A percentile compares a stretch with the other conserved stretches of the same genome.
These are phyloP conservation scores for Corynorhinus townsendii DNA, from an alignment of 2,113 vertebrate genomes.

Conservation along the genomic window DNA sequence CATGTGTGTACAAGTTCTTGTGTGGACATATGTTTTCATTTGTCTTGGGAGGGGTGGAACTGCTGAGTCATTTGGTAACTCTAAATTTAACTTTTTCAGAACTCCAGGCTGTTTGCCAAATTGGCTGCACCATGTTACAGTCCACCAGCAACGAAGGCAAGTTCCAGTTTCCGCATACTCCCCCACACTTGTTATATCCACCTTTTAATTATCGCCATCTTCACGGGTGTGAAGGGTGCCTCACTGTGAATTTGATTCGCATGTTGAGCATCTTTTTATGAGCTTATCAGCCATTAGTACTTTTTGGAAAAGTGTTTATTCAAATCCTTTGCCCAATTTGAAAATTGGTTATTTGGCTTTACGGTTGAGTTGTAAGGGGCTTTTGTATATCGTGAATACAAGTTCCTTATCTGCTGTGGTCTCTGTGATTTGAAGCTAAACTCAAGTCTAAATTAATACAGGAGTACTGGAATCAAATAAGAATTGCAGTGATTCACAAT, in stretches of 20 bases:
- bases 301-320: background rate
- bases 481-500: background rate
- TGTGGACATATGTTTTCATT: background rate
- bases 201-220: background rate
- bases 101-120: background rate
- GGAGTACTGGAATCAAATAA: background rate
- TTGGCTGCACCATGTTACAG: background rate
- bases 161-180: background rate
- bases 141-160: background rate
- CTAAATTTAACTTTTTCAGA: background rate
- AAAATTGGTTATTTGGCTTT: background rate
- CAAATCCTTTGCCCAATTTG: background rate
- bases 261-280: background rate
- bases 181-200: background rate
- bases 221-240: background rate
- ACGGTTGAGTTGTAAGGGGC: background rate
- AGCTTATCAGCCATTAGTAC: background rate
- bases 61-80: background rate
- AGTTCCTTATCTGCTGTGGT: background rate
- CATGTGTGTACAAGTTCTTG: background rate
- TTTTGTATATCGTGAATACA: background rate
- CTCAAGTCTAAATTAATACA: background rate
- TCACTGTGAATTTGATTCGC: background rate
- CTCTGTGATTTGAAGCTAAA: background rate
- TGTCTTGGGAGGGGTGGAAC: background rate